These are phyloP conservation scores for Ptychobarbus kaznakovi DNA, from an alignment of 2,797 vertebrate species.

Conservation along the genomic window DNA sequence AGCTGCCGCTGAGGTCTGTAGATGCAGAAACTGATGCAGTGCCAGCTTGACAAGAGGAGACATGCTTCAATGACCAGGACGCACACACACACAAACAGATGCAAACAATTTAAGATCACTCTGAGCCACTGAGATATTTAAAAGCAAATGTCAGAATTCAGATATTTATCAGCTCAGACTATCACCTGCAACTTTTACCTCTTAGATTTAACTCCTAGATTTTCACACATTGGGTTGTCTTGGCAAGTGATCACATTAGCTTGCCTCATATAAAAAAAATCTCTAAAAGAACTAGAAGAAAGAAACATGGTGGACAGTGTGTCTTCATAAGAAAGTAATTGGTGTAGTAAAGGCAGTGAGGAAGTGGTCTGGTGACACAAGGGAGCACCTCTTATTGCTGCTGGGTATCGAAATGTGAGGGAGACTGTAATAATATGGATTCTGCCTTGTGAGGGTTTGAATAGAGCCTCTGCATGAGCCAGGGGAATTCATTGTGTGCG, in stretches of 20 bases:
- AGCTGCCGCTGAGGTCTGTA: conserved; percentile 30
- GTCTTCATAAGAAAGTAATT: conserved; percentile 48
- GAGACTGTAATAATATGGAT: conserved; percentile 44
- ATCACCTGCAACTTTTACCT: neutral
- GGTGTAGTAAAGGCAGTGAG: conserved; percentile 17
- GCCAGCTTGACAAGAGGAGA: conserved; percentile 38
- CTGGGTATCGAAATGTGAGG: conserved; percentile 14
- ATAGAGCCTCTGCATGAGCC: conserved; percentile 37
- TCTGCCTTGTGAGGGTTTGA: conserved; percentile 39
- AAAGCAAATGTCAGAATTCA: conserved; percentile 30
- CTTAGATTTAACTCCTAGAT: neutral
- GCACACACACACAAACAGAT: conserved; percentile 14
- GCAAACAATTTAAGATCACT: conserved; percentile 28
- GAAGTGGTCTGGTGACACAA: conserved; percentile 18
- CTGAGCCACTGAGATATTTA: conserved; percentile 37
- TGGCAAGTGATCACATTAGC: conserved; percentile 23
- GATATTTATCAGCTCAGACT: conserved; percentile 12
- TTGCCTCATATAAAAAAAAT: conserved; percentile 5
- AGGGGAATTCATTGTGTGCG: conserved; percentile 47
- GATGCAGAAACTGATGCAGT: conserved; percentile 33
- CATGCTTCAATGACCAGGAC: conserved; percentile 42
- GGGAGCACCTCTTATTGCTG: neutral
- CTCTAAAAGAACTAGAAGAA: neutral
- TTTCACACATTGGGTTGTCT: neutral
- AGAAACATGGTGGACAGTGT: neutral